Evolutionary conservation across 2,797 vertebrate genomes (phyloP).

Genomic region (Tarsius wallacei): DNA sequence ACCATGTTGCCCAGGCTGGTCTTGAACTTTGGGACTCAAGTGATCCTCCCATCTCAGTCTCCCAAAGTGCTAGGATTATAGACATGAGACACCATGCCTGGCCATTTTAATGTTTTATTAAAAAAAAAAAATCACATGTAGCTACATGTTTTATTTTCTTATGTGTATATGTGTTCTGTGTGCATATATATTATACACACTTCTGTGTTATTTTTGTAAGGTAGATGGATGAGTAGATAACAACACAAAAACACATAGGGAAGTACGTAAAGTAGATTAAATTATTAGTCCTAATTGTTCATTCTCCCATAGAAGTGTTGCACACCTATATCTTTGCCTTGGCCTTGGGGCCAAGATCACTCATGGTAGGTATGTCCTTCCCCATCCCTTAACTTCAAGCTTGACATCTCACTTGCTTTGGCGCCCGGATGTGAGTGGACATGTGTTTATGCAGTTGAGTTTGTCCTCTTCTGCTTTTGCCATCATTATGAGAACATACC

Average conservation of each 20-base stretch:
- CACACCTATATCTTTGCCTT: not conserved
- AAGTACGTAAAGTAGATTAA: not conserved
- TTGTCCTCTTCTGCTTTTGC: not conserved
- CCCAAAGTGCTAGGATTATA: too few relatives aligned
- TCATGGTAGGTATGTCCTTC: not conserved
- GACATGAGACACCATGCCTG: too few relatives aligned
- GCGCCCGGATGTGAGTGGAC: not conserved
- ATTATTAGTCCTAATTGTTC: not conserved
- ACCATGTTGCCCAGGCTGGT: too few relatives aligned
- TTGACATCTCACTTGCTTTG: constrained; percentile 4
- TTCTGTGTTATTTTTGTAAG: not conserved
- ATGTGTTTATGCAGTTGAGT: not conserved
- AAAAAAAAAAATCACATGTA: not conserved
- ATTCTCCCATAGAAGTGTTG: not conserved
- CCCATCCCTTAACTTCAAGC: not conserved
- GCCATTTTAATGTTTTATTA: too few relatives aligned
- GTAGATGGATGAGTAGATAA: not conserved
- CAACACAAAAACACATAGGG: not conserved
- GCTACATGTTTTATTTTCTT: not conserved
- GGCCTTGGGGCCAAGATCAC: not conserved
- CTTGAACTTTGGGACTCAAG: too few relatives aligned
- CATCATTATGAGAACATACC: not conserved
- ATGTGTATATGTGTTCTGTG: not conserved
- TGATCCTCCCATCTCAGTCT: too few relatives aligned
- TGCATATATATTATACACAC: not conserved